phyloP scores from a whole-genome alignment of 2,113 vertebrate species.

The Tauraco erythrolophus region DNA sequence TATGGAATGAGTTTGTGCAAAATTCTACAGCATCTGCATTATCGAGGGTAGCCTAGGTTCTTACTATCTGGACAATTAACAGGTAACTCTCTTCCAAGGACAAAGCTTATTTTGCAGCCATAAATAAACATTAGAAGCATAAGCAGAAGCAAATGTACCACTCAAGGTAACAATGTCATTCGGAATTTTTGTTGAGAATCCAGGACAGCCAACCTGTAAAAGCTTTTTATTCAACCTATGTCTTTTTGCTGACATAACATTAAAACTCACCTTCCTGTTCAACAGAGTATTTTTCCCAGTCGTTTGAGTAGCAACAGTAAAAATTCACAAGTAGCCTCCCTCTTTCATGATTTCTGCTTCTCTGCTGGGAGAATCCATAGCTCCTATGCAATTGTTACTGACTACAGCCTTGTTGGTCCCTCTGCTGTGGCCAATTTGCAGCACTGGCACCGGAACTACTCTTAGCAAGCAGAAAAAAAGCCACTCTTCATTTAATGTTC shows the following conservation, averaged over 20 bases:
- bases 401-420: not conserved
- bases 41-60: not conserved
- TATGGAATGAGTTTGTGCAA: not conserved
- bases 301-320: rapidly evolving
- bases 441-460: not conserved
- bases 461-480: not conserved
- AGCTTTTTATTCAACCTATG: not conserved
- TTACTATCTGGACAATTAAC: not conserved
- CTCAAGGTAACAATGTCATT: not conserved
- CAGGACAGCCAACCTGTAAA: not conserved
- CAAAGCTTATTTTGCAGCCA: not conserved
- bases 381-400: not conserved
- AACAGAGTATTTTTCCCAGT: not conserved
- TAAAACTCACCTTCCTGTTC: not conserved
- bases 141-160: not conserved
- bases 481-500: not conserved
- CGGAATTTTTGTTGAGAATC: not conserved
- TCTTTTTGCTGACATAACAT: not conserved
- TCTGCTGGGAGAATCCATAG: not conserved
- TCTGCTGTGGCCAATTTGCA: not conserved
- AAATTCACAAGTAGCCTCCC: not conserved
- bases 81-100: not conserved
- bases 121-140: not conserved
- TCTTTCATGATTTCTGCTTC: not conserved
- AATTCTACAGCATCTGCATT: not conserved